These are phyloP conservation scores for Stichopus horrens DNA, from an alignment of 53 echinoderm and acorn worm species.

Conservation along the genomic window DNA sequence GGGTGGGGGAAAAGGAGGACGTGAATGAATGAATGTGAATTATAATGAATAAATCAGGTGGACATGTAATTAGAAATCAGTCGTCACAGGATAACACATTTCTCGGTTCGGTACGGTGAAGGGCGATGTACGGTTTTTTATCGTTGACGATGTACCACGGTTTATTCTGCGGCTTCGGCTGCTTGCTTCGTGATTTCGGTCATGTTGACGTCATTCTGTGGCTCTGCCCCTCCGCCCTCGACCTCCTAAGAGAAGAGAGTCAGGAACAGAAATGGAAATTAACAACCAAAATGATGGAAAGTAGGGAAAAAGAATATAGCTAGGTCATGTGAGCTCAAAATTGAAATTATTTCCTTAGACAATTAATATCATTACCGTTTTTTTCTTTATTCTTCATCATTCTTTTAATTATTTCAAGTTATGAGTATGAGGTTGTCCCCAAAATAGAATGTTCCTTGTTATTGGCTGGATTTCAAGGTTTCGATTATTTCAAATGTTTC, in stretches of 20 bases:
- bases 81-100: background rate
- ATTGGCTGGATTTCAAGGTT: too few relatives aligned
- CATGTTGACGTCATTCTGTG: constrained; percentile 11
- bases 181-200: background rate
- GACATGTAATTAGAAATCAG: background rate
- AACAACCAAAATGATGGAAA: background rate
- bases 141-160: too few relatives aligned
- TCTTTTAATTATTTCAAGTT: too few relatives aligned
- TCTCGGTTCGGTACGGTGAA: background rate
- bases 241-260: constrained; percentile 4
- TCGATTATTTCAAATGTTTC: too few relatives aligned
- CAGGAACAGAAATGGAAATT: background rate
- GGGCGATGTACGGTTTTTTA: background rate
- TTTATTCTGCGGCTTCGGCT: constrained; percentile 17
- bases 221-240: background rate
- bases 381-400: too few relatives aligned
- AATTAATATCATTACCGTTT: too few relatives aligned
- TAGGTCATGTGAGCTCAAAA: too few relatives aligned
- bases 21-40: too few relatives aligned
- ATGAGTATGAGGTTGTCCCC: too few relatives aligned
- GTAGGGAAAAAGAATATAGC: background rate
- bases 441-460: too few relatives aligned
- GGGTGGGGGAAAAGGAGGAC: too few relatives aligned
- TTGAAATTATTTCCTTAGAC: too few relatives aligned
- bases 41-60: background rate